Percentiles rank a stretch among this genome's conserved stretches.
phyloP scores from a whole-genome alignment of 2,888 invertebrate species.

The Hermaeophaga mercurialis region DNA sequence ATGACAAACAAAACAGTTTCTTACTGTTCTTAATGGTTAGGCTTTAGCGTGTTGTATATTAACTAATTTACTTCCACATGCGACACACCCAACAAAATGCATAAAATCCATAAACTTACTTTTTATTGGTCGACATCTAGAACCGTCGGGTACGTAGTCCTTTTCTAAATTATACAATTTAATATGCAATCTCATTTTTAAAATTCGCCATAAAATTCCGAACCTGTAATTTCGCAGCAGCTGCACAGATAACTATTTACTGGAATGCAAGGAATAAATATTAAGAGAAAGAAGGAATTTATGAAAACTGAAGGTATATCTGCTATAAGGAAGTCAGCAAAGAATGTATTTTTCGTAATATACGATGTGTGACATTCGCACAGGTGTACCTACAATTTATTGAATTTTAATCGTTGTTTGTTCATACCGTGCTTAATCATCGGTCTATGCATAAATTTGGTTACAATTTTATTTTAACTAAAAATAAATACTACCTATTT shows the following conservation, averaged over 20 bases:
- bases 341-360: no score
- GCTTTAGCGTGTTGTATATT: no score
- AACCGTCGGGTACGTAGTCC: neutral
- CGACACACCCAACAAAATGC: constrained; percentile 4
- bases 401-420: no score
- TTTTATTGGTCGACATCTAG: constrained; percentile 1
- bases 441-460: no score
- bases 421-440: no score
- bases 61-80: constrained; percentile 3
- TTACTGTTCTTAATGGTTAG: no score
- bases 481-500: no score
- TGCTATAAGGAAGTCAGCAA: neutral
- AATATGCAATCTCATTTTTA: constrained; percentile 4
- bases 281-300: neutral
- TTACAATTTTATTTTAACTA: no score
- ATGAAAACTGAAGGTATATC: neutral
- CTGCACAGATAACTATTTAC: neutral
- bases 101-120: constrained; percentile 1
- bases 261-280: constrained; percentile 1
- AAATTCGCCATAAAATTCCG: constrained; percentile 13
- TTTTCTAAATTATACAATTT: constrained; percentile 11
- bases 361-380: no score
- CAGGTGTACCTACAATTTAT: no score
- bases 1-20: no score
- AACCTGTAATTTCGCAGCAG: neutral